phyloP scores from a whole-genome alignment of 1,140 invertebrate genomes.

The Medauroidea extradentata region DNA sequence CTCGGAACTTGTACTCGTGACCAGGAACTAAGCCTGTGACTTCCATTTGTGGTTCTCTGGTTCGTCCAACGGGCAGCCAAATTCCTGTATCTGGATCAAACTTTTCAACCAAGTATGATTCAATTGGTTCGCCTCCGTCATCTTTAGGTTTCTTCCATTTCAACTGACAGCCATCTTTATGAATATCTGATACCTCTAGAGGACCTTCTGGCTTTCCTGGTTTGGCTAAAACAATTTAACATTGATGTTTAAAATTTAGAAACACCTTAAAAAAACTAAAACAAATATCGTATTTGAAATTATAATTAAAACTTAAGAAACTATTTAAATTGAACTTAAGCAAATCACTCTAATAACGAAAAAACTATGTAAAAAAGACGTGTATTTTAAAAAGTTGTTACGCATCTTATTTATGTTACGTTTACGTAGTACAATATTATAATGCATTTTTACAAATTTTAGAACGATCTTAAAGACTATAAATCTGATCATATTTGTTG shows the following conservation, averaged over 20 bases:
- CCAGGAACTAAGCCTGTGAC: conserved; percentile 85
- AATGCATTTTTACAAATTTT: no score
- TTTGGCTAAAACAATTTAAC: conserved; percentile 59
- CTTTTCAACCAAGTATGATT: conserved; percentile 94
- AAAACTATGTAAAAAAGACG: no score
- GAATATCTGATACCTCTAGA: conserved; percentile 88
- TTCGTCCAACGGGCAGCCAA: conserved; percentile 84
- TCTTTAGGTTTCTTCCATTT: conserved; percentile 98
- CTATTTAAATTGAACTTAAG: neutral
- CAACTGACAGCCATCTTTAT: conserved; percentile 91
- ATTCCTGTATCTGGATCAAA: conserved; percentile 85
- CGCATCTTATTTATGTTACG: no score
- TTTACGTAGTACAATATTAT: no score
- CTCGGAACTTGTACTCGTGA: conserved; percentile 96
- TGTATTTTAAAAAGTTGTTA: no score
- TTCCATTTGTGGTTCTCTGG: conserved; percentile 76
- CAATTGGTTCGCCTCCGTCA: conserved; percentile 93
- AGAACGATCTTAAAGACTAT: no score
- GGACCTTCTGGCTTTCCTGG: conserved; percentile 92
- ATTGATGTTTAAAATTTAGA: no score
- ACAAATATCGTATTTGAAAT: conserved; percentile 1
- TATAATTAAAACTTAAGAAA: neutral
- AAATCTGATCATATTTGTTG: no score
- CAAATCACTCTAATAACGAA: no score
- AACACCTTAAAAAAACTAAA: conserved; percentile 1